Evolutionary conservation across 2,888 invertebrate genomes (phyloP), one percentile per base, ranked within the genome.

Genomic region (Oxyteleia sp.): DNA sequence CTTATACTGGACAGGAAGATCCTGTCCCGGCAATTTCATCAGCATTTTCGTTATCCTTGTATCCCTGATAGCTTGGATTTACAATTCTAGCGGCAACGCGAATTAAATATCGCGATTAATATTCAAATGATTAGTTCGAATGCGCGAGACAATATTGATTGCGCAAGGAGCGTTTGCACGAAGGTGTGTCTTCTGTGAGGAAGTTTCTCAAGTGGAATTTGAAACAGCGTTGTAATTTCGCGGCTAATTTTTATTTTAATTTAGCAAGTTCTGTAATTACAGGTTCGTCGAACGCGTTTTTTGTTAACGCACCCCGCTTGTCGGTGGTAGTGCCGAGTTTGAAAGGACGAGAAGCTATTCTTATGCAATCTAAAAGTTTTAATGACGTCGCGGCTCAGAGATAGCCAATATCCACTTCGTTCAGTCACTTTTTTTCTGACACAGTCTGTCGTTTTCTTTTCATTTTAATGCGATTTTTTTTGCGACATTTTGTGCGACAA

Each of bases 321-420:
- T 29, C 16, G 63, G 20, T 64, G 29, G 57, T 59, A 80, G 72
- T 69, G 82, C 49, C 68, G 63, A 35, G 69, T 69, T 82, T 72
- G 64, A 86, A 71, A 79, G 71, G 83, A 57, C 68, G 78, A 74
- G 81, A 79, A 86, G 88, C 90, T 84, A 92, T 91, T 92, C 91
- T 92, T 92, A 89, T 90, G 91, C 91, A 92, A 92, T 92, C 88
- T 92, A 91, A 91, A 92, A 92, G 92, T 92, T 93, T 92, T 93
- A 93, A 93, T 92, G 91, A 92, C 89, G 89, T 88, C 87, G 88
- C 89, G 86, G 86, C 89, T 87, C 86, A 86, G 86, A 88, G 88
- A 90, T 90, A 87, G 90, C 90, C 91, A 91, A 92, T 92, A 92
- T 92, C 91, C 90, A 90, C 90, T 90, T 88, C 89, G 88, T 92